Evolutionary conservation across 2,113 vertebrate genomes (phyloP).

Genomic region (Conger conger): DNA sequence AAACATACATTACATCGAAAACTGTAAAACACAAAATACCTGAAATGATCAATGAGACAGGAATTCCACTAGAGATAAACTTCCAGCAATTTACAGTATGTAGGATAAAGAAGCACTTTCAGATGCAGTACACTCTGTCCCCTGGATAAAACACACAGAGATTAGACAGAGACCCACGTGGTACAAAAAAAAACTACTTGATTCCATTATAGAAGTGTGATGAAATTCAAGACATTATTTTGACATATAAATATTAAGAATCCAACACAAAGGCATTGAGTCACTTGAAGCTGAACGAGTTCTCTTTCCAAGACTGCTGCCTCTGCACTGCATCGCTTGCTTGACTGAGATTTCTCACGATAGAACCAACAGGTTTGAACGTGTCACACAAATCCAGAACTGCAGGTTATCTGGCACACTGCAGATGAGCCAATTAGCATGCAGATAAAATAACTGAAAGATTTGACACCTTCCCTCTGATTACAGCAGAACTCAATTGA

Average conservation of each 20-base stretch:
- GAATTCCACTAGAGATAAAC: not conserved
- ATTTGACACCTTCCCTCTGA: not conserved
- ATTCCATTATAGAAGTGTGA: not conserved
- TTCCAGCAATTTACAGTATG: not conserved
- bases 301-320: not conserved
- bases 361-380: slow-evolving; percentile 7
- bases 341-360: not conserved
- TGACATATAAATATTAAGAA: not conserved
- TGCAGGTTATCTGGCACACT: not conserved
- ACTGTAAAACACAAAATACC: not conserved
- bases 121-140: not conserved
- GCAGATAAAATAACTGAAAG: not conserved
- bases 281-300: not conserved
- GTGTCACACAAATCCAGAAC: not conserved
- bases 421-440: not conserved
- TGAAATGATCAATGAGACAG: not conserved
- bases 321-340: not conserved
- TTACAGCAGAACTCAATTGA: not conserved
- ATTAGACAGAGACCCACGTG: not conserved
- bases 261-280: not conserved
- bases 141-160: not conserved
- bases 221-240: not conserved
- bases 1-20: not conserved
- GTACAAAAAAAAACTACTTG: not conserved
- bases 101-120: not conserved